A percentile compares a stretch with the other conserved stretches of the same genome.
These are phyloP conservation scores for Pipistrellus pipistrellus DNA, from an alignment of 2,797 vertebrate genomes.

Conservation along the genomic window DNA sequence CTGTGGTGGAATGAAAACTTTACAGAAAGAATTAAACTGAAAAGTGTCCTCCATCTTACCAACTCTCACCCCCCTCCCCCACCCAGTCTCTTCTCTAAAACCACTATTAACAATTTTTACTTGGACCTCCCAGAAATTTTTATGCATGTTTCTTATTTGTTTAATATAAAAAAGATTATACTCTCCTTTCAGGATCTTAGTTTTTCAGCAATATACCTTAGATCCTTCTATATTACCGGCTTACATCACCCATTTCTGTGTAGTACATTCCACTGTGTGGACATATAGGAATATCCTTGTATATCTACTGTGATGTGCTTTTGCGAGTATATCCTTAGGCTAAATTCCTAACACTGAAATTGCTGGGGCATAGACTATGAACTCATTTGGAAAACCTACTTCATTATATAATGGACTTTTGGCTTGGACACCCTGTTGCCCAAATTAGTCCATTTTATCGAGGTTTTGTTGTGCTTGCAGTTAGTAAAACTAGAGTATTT, in stretches of 20 bases:
- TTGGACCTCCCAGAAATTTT: neutral
- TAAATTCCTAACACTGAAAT: neutral
- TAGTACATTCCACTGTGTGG: neutral
- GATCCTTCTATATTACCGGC: neutral
- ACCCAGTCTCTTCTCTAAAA: neutral
- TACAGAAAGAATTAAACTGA: neutral
- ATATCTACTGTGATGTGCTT: neutral
- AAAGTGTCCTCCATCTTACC: neutral
- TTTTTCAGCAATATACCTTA: neutral
- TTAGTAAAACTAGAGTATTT: constrained; percentile 14
- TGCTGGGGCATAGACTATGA: neutral
- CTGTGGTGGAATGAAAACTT: constrained; percentile 17
- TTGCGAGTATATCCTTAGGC: neutral
- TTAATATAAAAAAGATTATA: neutral
- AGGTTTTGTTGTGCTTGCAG: neutral
- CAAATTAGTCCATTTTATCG: neutral
- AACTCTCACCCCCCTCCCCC: neutral
- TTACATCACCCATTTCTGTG: neutral
- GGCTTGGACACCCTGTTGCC: neutral
- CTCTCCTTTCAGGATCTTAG: neutral
- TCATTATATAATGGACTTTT: neutral
- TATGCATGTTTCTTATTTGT: neutral
- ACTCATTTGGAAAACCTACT: neutral
- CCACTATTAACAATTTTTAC: constrained; percentile 11
- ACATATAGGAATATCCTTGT: neutral